Evolutionary conservation across 2,113 vertebrate genomes (phyloP), one percentile per base, ranked within the genome.

Genomic region (Heteronetta atricapilla): DNA sequence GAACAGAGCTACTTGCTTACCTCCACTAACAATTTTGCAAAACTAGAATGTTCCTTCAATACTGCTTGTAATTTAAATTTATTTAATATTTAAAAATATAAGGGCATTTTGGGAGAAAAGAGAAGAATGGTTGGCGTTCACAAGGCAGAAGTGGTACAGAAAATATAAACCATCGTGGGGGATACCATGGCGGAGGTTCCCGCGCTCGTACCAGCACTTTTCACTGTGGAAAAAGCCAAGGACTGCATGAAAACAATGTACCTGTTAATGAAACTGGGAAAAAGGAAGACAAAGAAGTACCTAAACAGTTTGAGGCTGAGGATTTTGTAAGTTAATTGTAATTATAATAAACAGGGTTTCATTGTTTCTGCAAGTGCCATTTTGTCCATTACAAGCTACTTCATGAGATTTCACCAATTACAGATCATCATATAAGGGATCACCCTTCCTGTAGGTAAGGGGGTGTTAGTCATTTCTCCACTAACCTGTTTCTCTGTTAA

Each of bases 311-410:
- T 97, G 97, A 98, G 88, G 98, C 98, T 85, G 98, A 98, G 93
- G 98, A 98, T 95, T 98, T 98, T 97, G 98, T 98, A 98, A 98
- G 98, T 98, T 85, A 91, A 75, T 88, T 79, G 11, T 86, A 78
- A 86, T 93, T 88, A 64, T 70, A 68, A 67, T 91, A 72, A 50
- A 86, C 11, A 60, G 76, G 11, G 10, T 89, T 95, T 86, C 3
- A 48, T 91, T 94, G 66, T 88, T 53, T 96, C 21, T 80, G 10
- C 40, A 89, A 56, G 40, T 92, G 76, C 25, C 12, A 1, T 96
- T 95, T 94, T 88, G 48, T 66, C 38, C 36, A 34, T 93, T 94
- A 13, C 25, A 63, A 82, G 34, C 38, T 75, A 19, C 52, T 73
- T 90, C 3, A 56, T 86, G 68, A 81, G 29, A 25, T 90, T 82